Evolutionary conservation across 2,113 vertebrate species (phyloP).

Genomic region (Chascanopsetta lugubris): DNA sequence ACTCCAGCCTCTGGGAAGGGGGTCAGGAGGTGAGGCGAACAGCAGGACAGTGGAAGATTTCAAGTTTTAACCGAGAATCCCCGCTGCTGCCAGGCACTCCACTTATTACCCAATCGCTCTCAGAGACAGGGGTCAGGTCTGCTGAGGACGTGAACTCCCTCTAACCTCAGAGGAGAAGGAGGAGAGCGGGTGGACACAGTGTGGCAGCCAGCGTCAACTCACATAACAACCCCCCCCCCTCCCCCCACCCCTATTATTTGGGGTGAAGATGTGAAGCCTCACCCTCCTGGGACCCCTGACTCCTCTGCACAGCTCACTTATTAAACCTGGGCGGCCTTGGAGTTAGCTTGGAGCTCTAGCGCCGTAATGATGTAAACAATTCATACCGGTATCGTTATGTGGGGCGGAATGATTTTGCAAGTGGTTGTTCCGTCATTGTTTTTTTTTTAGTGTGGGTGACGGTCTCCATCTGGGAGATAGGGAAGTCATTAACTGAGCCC

Average conservation of each 20-base stretch:
- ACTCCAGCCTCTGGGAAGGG: not conserved
- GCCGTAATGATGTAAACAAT: constrained; percentile 63
- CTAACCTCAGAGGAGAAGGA: constrained; percentile 42
- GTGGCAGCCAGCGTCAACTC: constrained; percentile 7
- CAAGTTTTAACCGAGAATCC: constrained; percentile 37
- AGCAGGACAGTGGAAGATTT: constrained; percentile 21
- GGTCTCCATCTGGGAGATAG: constrained; percentile 64
- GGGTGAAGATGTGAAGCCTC: constrained; percentile 35
- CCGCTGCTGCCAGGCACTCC: constrained; percentile 48
- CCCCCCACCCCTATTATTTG: constrained; percentile 30
- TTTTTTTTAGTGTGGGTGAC: constrained; percentile 64
- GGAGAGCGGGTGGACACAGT: constrained; percentile 5
- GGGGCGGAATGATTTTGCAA: constrained; percentile 41
- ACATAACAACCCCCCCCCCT: too few relatives aligned
- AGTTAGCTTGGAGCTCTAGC: constrained; percentile 30
- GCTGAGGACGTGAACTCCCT: constrained; percentile 44
- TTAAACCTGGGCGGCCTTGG: constrained; percentile 40
- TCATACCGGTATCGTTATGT: constrained; percentile 37
- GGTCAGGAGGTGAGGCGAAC: not conserved
- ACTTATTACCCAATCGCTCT: constrained; percentile 68
- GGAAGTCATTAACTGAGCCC: constrained; percentile 65
- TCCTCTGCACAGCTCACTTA: constrained; percentile 27
- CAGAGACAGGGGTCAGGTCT: constrained; percentile 53
- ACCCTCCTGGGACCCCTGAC: constrained; percentile 38
- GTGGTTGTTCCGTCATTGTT: constrained; percentile 62